Conservation (phyloP, 1,140 invertebrate genomes). For the Aphelinus atriplicis region DNA sequence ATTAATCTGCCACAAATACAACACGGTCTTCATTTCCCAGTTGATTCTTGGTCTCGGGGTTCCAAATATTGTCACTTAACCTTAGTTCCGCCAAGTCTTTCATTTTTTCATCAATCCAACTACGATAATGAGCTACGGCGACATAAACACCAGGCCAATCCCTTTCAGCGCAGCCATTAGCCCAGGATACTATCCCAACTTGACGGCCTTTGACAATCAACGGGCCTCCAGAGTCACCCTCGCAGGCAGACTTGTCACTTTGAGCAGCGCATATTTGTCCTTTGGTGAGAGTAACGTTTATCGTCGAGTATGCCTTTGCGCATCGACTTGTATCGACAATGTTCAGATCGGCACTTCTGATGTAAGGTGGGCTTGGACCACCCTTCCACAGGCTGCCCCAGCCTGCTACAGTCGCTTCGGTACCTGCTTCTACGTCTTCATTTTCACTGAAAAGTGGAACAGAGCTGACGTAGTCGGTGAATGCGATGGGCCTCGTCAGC, state of each 20-base stretch:
- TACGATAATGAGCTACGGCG: not conserved
- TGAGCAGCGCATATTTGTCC: not conserved
- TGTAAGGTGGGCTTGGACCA: not conserved
- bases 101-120: not conserved
- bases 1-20: too few species aligned
- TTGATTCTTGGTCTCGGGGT: too few species aligned
- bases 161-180: not conserved
- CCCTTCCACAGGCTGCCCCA: not conserved
- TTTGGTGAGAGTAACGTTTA: not conserved
- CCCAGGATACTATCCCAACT: not conserved
- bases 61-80: too few species aligned
- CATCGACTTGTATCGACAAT: not conserved
- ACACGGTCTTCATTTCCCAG: too few species aligned
- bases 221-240: slow-evolving; percentile 11
- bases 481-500: not conserved
- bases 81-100: too few species aligned
- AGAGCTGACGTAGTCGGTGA: not conserved
- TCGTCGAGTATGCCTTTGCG: not conserved
- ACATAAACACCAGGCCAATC: slow-evolving; percentile 4
- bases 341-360: not conserved
- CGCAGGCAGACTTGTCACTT: not conserved
- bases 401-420: not conserved
- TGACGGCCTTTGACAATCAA: not conserved
- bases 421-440: not conserved
- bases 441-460: not conserved